A percentile compares a stretch with the other conserved stretches of the same genome.
Conservation (phyloP, 2,888 invertebrate genomes). For the Busseola fusca region DNA sequence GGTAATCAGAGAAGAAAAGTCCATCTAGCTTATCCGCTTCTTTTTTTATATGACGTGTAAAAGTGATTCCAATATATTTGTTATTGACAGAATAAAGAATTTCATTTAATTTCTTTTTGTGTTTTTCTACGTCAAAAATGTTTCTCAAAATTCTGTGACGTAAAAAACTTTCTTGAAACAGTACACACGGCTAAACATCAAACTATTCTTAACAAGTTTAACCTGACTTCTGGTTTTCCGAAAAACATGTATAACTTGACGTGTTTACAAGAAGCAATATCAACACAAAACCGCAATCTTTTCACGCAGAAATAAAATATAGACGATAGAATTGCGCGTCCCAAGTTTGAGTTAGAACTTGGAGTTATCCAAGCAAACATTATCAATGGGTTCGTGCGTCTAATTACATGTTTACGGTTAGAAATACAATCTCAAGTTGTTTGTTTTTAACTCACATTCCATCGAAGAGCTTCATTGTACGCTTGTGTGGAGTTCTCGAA, state of each 20-base stretch:
- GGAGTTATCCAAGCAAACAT: constrained; percentile 62
- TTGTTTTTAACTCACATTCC: constrained; percentile 81
- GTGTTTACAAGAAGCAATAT: neutral
- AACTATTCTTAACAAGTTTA: neutral
- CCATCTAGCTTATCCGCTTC: neutral
- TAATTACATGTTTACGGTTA: constrained; percentile 73
- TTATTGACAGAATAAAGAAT: neutral
- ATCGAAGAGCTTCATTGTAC: constrained; percentile 83
- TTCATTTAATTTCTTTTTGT: neutral
- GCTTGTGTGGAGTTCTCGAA: constrained; percentile 84
- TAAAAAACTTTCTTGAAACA: neutral
- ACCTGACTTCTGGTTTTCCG: neutral
- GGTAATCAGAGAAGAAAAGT: neutral
- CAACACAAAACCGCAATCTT: neutral
- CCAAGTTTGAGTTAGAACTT: constrained; percentile 46
- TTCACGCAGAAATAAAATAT: constrained; percentile 13
- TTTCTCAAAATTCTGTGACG: neutral
- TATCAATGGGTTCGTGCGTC: constrained; percentile 63
- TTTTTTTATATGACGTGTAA: neutral
- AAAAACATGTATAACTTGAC: neutral
- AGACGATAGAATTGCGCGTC: constrained; percentile 11
- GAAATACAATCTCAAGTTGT: constrained; percentile 69
- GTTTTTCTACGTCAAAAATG: neutral
- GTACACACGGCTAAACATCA: neutral
- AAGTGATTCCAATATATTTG: neutral